These are phyloP conservation scores for human (Homo sapiens) DNA, from an alignment of 2,113 vertebrate species.

Conservation along the genomic window DNA sequence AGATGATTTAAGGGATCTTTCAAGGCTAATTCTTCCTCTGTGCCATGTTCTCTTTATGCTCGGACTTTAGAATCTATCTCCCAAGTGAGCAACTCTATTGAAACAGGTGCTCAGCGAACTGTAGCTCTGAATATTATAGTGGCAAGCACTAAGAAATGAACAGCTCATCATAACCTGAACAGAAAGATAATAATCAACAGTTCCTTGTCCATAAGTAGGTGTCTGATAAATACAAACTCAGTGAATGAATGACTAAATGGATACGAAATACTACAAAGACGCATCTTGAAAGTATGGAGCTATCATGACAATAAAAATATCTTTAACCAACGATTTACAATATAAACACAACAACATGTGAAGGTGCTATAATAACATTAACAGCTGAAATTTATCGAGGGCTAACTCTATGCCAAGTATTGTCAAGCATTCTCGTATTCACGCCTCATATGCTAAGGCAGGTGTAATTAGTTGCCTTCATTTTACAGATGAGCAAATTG, in stretches of 20 bases:
- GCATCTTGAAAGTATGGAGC: neutral
- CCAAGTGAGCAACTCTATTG: neutral
- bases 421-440: neutral
- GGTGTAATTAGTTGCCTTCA: neutral
- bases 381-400: rapidly evolving
- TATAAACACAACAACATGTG: neutral
- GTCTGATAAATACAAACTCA: neutral
- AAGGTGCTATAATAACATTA: rapidly evolving
- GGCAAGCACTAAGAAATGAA: neutral
- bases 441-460: neutral
- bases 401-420: neutral
- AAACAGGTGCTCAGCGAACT: neutral
- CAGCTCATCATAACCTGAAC: neutral
- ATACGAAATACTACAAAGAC: neutral
- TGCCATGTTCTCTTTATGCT: neutral
- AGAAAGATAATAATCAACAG: neutral
- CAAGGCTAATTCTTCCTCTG: neutral
- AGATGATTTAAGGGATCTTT: neutral
- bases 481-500: neutral
- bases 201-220: rapidly evolving
- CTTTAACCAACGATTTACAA: neutral
- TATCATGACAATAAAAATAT: no score
- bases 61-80: neutral
- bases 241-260: neutral
- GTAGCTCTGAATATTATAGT: neutral